Conservation (phyloP, 2,113 vertebrate genomes). For the Cepphus grylle region DNA sequence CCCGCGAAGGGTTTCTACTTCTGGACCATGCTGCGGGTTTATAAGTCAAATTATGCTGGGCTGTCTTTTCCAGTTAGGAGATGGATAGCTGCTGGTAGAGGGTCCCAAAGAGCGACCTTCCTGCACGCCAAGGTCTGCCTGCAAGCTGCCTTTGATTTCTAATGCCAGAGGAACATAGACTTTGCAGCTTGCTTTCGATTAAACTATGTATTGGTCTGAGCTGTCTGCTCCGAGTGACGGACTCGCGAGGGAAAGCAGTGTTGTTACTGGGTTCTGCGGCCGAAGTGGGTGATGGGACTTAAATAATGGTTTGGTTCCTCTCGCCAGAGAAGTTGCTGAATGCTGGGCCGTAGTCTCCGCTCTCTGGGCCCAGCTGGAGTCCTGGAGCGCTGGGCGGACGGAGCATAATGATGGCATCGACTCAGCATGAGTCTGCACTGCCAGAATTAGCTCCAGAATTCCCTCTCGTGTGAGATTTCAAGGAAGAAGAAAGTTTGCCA, state of each 20-base stretch:
- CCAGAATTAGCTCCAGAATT: neutral
- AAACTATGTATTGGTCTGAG: neutral
- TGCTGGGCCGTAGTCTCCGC: neutral
- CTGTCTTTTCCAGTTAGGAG: neutral
- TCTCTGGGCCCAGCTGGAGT: neutral
- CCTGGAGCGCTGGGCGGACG: neutral
- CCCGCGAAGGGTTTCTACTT: neutral
- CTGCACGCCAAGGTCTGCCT: neutral
- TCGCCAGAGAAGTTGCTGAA: neutral
- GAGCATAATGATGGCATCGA: neutral
- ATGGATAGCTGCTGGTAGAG: neutral
- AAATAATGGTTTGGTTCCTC: neutral
- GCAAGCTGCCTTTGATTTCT: neutral
- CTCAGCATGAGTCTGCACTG: fast-evolving
- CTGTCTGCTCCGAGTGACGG: neutral
- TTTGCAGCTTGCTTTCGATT: neutral
- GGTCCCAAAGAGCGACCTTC: neutral
- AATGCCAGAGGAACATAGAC: neutral
- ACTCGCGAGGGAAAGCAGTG: fast-evolving
- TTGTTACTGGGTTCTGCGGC: neutral
- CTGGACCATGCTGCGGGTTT: neutral
- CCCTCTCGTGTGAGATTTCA: fast-evolving
- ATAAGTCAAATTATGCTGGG: neutral
- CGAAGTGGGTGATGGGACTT: neutral
- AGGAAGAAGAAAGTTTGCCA: neutral